Percentiles rank a stretch among this genome's conserved stretches.
Evolutionary conservation across 2,113 vertebrate species (phyloP).

Genomic region (Kryptolebias marmoratus): DNA sequence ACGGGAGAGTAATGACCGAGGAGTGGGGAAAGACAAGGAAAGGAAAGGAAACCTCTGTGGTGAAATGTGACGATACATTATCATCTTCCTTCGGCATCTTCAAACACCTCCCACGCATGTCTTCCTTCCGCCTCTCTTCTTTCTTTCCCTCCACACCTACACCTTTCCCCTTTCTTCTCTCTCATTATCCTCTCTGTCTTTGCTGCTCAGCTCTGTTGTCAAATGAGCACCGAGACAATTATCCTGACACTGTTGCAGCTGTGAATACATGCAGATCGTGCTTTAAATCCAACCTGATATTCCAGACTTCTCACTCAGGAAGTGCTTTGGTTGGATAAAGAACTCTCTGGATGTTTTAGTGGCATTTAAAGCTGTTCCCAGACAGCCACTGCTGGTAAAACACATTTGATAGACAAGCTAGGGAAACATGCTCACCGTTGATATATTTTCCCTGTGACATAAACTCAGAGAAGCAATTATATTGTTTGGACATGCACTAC

Average conservation of each 20-base stretch:
- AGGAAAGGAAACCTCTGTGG: constrained; percentile 25
- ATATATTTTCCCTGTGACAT: constrained; percentile 10
- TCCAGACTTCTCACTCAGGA: constrained; percentile 12
- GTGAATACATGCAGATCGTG: constrained; percentile 18
- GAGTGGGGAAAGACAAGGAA: constrained; percentile 24
- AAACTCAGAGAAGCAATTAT: constrained; percentile 17
- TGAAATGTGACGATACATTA: constrained; percentile 57
- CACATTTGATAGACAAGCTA: constrained; percentile 18
- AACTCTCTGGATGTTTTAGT: background rate
- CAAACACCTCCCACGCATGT: constrained; percentile 69
- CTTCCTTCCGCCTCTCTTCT: constrained; percentile 36
- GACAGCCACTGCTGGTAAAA: constrained; percentile 24
- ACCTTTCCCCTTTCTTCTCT: constrained; percentile 55
- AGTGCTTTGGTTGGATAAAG: background rate
- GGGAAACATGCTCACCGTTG: constrained; percentile 9
- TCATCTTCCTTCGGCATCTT: constrained; percentile 60
- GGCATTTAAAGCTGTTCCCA: constrained; percentile 27
- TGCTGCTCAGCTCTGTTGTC: constrained; percentile 36
- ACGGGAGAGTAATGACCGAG: constrained; percentile 38
- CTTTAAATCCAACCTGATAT: constrained; percentile 23
- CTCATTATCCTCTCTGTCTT: constrained; percentile 55
- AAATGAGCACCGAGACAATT: constrained; percentile 53
- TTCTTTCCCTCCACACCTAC: constrained; percentile 57
- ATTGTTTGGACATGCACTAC: background rate
- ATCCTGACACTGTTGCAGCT: constrained; percentile 25